A percentile compares a stretch with the other conserved stretches of the same genome.
phyloP scores from a whole-genome alignment of 2,888 invertebrate genomes.

The Cotesia congregata region DNA sequence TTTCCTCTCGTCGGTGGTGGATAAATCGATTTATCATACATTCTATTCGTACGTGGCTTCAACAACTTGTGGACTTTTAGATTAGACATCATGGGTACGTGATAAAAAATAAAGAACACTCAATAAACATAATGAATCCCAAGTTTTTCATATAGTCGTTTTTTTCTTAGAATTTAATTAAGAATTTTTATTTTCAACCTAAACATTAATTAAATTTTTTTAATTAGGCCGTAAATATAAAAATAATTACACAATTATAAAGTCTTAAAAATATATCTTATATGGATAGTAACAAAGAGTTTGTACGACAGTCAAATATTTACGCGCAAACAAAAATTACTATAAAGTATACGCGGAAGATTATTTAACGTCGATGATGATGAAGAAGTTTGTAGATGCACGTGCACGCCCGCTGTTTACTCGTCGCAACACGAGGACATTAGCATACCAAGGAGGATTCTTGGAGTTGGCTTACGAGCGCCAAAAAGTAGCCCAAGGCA shows the following conservation, averaged over 20 bases:
- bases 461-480: slow-evolving; percentile 16
- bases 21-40: slow-evolving; percentile 34
- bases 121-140: not conserved
- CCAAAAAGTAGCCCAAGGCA: slow-evolving; percentile 59
- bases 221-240: no score
- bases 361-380: slow-evolving; percentile 18
- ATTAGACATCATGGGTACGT: slow-evolving; percentile 19
- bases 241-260: no score
- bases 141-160: no score
- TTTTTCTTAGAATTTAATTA: no score
- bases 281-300: not conserved
- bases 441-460: slow-evolving; percentile 42
- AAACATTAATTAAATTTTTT: no score
- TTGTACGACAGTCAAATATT: not conserved
- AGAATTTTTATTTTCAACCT: no score
- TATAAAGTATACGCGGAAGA: not conserved
- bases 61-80: slow-evolving; percentile 21
- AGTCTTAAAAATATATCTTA: no score
- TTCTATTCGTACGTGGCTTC: slow-evolving; percentile 27
- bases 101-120: slow-evolving; percentile 13
- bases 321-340: not conserved
- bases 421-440: slow-evolving; percentile 25
- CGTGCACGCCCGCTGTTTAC: slow-evolving; percentile 34
- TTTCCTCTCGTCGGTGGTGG: slow-evolving; percentile 35
- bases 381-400: slow-evolving; percentile 36